Percentiles rank a stretch among this genome's conserved stretches.
Evolutionary conservation across 2,797 vertebrate species (phyloP).

Genomic region (Anableps anableps): DNA sequence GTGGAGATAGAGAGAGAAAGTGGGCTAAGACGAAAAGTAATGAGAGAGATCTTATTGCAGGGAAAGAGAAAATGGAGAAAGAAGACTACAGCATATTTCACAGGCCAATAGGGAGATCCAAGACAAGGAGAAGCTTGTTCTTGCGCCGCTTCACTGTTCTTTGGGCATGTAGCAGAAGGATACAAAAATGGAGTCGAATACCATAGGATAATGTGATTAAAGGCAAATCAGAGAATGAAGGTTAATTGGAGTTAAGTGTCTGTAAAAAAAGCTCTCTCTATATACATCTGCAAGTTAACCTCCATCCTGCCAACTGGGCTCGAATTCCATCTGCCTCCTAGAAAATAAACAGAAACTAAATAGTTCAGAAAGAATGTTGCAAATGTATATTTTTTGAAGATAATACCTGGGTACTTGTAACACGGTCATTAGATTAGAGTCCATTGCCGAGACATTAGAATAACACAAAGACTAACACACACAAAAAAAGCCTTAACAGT

Average conservation of each 20-base stretch:
- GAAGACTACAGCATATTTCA: constrained; percentile 23
- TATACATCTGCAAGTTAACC: constrained; percentile 48
- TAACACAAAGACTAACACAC: constrained; percentile 18
- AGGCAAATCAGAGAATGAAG: constrained; percentile 67
- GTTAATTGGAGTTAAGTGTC: constrained; percentile 81
- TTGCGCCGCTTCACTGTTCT: constrained; percentile 30
- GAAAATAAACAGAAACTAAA: constrained; percentile 65
- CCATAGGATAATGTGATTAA: constrained; percentile 79
- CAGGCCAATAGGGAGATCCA: constrained; percentile 51
- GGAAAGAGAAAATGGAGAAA: constrained; percentile 11
- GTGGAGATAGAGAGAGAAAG: neutral
- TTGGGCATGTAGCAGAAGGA: constrained; percentile 51
- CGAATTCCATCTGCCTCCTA: constrained; percentile 43
- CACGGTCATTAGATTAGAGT: constrained; percentile 59
- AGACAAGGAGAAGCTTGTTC: constrained; percentile 78
- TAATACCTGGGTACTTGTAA: constrained; percentile 53
- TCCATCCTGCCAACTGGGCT: constrained; percentile 36
- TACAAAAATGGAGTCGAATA: constrained; percentile 67
- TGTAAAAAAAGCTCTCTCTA: constrained; percentile 54
- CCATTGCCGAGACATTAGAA: constrained; percentile 32
- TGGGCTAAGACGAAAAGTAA: constrained; percentile 54
- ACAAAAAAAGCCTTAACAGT: neutral
- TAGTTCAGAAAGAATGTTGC: constrained; percentile 50
- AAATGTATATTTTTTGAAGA: constrained; percentile 61
- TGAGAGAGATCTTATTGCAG: constrained; percentile 29